Evolutionary conservation across 2,888 invertebrate genomes (phyloP).

Genomic region (Chydorus sphaericus): DNA sequence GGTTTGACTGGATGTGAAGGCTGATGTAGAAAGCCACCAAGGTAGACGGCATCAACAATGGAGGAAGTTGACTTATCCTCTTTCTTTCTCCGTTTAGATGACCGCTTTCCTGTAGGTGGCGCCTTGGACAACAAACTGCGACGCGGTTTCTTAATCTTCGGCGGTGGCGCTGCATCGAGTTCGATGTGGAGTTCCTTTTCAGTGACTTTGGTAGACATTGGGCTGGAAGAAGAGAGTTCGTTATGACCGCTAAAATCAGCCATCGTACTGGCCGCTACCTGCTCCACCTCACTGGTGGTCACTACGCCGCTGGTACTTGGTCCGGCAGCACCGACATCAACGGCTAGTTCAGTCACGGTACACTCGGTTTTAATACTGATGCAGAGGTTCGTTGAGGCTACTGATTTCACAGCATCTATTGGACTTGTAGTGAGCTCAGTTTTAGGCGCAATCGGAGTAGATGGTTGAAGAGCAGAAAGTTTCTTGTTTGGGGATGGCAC

Average conservation of each 20-base stretch:
- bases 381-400: background rate
- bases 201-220: background rate
- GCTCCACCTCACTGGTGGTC: background rate
- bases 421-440: background rate
- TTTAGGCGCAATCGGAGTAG: background rate
- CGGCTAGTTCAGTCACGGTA: background rate
- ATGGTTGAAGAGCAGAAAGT: background rate
- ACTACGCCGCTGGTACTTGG: background rate
- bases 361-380: conserved; percentile 6
- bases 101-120: conserved; percentile 18
- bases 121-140: conserved; percentile 13
- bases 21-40: conserved; percentile 3
- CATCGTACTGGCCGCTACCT: no score
- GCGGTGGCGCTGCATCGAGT: conserved; percentile 18
- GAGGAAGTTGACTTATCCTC: background rate
- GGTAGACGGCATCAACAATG: background rate
- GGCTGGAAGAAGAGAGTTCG: background rate
- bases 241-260: background rate
- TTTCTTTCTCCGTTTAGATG: conserved; percentile 12
- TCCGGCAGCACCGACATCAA: background rate
- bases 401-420: background rate
- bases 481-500: background rate
- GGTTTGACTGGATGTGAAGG: background rate
- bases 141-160: conserved; percentile 15
- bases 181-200: no score